Conservation (phyloP, 2,888 invertebrate species). For the Phragmatobia fuliginosa region DNA sequence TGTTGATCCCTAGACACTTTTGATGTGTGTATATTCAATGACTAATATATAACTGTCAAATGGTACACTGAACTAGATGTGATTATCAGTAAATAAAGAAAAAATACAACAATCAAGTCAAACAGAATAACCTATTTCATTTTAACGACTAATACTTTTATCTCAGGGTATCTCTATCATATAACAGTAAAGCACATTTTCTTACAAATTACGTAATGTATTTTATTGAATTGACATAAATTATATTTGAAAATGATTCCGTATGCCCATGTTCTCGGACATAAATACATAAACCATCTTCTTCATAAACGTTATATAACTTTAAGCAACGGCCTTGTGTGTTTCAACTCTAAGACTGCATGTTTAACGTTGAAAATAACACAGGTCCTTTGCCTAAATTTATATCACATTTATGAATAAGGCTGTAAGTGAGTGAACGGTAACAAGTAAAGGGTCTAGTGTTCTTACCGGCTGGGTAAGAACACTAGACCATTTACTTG, state of each 20-base stretch:
- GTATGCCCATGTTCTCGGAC: not conserved
- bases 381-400: too few relatives aligned
- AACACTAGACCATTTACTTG: too few relatives aligned
- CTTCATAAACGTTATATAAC: too few relatives aligned
- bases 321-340: too few relatives aligned
- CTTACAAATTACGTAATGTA: not conserved
- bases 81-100: constrained; percentile 10
- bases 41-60: constrained; percentile 8
- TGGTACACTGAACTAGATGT: constrained; percentile 2
- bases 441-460: too few relatives aligned
- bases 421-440: too few relatives aligned
- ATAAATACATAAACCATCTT: too few relatives aligned
- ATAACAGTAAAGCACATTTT: not conserved
- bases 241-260: not conserved
- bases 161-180: constrained; percentile 1
- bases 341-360: too few relatives aligned
- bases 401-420: too few relatives aligned
- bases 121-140: constrained; percentile 1
- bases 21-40: constrained; percentile 4
- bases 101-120: not conserved
- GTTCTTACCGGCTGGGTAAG: too few relatives aligned
- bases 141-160: constrained; percentile 7
- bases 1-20: too few relatives aligned
- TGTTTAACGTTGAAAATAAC: too few relatives aligned
- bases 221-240: not conserved